These are phyloP conservation scores for Pseudochirops cupreus DNA, from an alignment of 2,797 vertebrate species.

Conservation along the genomic window DNA sequence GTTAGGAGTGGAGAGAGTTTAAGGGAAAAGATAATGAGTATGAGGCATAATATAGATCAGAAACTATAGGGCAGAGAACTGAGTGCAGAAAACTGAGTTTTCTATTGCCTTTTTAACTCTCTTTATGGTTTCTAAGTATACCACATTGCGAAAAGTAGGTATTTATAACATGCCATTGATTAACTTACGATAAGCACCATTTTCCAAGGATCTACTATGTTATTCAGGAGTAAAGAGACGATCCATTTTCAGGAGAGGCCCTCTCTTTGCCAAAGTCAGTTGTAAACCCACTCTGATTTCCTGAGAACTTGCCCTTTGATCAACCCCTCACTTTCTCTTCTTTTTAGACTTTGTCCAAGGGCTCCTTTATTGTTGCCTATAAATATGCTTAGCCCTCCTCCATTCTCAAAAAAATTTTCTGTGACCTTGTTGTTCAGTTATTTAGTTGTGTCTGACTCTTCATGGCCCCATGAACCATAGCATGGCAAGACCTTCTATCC, in stretches of 20 bases:
- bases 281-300: background rate
- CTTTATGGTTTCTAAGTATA: background rate
- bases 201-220: background rate
- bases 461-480: background rate
- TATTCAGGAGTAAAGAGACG: background rate
- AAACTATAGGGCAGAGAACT: background rate
- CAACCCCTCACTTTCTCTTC: background rate
- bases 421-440: background rate
- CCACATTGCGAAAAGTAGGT: background rate
- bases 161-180: background rate
- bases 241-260: background rate
- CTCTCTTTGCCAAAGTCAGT: background rate
- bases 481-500: background rate
- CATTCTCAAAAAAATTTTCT: background rate
- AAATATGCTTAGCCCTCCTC: background rate
- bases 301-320: background rate
- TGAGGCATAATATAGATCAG: background rate
- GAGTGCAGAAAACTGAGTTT: background rate
- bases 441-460: background rate
- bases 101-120: background rate
- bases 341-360: background rate
- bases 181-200: background rate
- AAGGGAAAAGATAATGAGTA: background rate
- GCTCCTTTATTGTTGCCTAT: background rate
- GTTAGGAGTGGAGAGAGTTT: background rate